Conservation (phyloP, 2,113 vertebrate genomes). For the Heterocephalus glaber region DNA sequence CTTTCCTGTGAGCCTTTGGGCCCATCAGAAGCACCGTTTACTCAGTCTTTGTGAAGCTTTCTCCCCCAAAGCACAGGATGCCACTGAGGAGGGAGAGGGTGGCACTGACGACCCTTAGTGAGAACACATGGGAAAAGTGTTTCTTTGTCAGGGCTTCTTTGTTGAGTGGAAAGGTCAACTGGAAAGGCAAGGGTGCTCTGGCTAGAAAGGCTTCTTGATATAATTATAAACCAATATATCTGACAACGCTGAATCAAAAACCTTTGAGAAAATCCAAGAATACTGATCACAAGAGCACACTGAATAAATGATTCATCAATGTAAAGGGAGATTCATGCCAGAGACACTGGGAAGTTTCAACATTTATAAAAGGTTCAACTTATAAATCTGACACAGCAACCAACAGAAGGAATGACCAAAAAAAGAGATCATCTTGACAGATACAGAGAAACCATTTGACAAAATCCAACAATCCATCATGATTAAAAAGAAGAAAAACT, state of each 20-base stretch:
- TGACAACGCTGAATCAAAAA: no score
- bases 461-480: not conserved
- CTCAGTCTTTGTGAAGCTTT: not conserved
- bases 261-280: no score
- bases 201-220: no score
- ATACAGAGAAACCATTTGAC: not conserved
- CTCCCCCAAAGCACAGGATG: not conserved
- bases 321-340: no score
- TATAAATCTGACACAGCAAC: not conserved
- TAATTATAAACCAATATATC: not conserved
- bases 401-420: not conserved
- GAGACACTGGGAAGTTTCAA: not conserved
- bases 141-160: not conserved
- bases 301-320: no score
- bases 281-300: no score
- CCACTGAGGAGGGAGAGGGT: fast-evolving
- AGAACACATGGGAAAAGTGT: not conserved
- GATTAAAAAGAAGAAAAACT: not conserved
- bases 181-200: no score
- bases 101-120: not conserved
- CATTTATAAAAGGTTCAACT: not conserved
- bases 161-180: not conserved
- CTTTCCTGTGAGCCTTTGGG: not conserved
- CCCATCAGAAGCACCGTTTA: not conserved
- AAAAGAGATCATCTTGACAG: not conserved